A percentile compares a stretch with the other conserved stretches of the same genome.
Evolutionary conservation across 2,113 vertebrate genomes (phyloP).

Genomic region (Pituophis catenifer): DNA sequence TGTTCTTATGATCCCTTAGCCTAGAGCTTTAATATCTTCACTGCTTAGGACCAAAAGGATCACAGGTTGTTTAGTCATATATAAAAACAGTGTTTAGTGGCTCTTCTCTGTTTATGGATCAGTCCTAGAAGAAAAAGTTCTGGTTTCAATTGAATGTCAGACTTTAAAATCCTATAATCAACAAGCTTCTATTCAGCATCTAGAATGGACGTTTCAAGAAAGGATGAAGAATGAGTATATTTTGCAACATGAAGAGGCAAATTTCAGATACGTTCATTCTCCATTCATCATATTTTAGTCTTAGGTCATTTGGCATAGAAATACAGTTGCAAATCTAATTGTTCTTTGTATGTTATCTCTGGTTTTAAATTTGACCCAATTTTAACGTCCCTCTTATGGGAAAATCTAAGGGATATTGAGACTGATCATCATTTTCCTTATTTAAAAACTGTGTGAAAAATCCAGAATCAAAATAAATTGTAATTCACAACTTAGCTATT

Average conservation of each 20-base stretch:
- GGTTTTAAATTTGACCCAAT: not conserved
- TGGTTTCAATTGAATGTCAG: not conserved
- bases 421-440: not conserved
- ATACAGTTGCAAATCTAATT: not conserved
- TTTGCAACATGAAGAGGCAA: not conserved
- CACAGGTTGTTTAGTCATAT: not conserved
- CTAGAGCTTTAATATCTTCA: not conserved
- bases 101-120: not conserved
- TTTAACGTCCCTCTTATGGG: not conserved
- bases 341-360: not conserved
- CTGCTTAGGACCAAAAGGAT: not conserved
- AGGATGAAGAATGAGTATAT: not conserved
- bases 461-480: not conserved
- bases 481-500: not conserved
- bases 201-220: not conserved
- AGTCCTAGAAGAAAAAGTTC: not conserved
- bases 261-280: not conserved
- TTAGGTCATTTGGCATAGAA: not conserved
- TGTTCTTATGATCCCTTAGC: not conserved
- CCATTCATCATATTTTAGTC: not conserved
- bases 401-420: not conserved
- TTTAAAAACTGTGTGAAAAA: not conserved
- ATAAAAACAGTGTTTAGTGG: not conserved
- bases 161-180: not conserved
- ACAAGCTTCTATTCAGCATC: not conserved